A percentile compares a stretch with the other conserved stretches of the same genome.
Evolutionary conservation across 2,113 vertebrate genomes (phyloP).

Genomic region (Bos indicus): DNA sequence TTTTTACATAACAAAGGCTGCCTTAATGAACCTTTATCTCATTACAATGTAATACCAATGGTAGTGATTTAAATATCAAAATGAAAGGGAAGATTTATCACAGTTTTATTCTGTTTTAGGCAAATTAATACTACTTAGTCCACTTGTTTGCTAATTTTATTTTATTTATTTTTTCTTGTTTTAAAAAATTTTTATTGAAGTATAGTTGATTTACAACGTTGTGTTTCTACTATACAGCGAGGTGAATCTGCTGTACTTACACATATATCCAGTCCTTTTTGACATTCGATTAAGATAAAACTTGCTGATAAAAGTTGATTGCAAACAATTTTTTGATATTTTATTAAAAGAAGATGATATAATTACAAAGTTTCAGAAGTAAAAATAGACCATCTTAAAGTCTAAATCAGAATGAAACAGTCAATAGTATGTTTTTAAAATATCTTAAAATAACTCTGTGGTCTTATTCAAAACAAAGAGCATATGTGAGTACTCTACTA

Average conservation of each 20-base stretch:
- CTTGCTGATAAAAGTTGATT: conserved; percentile 46
- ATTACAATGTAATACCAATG: conserved; percentile 13
- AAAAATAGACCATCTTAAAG: conserved; percentile 25
- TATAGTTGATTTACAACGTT: neutral
- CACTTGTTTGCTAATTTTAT: conserved; percentile 44
- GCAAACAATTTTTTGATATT: conserved; percentile 42
- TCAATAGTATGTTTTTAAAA: neutral
- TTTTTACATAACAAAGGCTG: conserved; percentile 70
- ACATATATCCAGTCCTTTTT: neutral
- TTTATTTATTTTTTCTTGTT: neutral
- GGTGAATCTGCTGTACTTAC: neutral
- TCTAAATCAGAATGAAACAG: conserved; percentile 20
- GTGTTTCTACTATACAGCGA: neutral
- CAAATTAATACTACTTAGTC: conserved; percentile 41
- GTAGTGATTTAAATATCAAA: conserved; percentile 67
- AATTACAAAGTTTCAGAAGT: neutral
- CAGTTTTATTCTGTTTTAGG: conserved; percentile 50
- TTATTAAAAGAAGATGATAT: conserved; percentile 33
- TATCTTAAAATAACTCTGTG: neutral
- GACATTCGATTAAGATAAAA: conserved; percentile 28
- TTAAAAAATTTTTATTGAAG: neutral
- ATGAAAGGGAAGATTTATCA: conserved; percentile 31
- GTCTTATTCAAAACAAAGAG: neutral
- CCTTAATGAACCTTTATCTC: conserved; percentile 65
- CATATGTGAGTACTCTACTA: neutral